Evolutionary conservation across 2,797 vertebrate species (phyloP).

Genomic region (Cyprinodon diabolis): DNA sequence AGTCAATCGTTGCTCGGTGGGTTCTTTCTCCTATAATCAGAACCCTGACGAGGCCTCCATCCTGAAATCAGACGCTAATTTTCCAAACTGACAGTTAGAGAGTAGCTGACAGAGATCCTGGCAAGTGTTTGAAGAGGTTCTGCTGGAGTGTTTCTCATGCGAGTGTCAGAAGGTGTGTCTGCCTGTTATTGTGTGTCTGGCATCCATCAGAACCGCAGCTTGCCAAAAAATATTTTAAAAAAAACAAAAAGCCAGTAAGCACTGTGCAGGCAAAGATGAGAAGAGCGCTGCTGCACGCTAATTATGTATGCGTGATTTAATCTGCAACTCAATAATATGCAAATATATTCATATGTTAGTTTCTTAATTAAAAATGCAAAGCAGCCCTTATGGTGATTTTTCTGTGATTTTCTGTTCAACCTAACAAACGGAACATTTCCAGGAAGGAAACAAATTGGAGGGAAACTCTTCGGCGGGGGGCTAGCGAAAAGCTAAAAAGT

Average conservation of each 20-base stretch:
- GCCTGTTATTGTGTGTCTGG: slow-evolving; percentile 48
- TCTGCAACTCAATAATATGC: slow-evolving; percentile 99
- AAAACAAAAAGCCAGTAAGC: slow-evolving; percentile 60
- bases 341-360: slow-evolving; percentile 99
- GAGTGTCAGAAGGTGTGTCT: slow-evolving; percentile 46
- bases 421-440: slow-evolving; percentile 92
- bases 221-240: slow-evolving; percentile 41
- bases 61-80: slow-evolving; percentile 69
- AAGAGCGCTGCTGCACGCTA: slow-evolving; percentile 72
- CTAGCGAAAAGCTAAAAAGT: slow-evolving; percentile 13
- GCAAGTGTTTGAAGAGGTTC: slow-evolving; percentile 62
- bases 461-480: slow-evolving; percentile 48
- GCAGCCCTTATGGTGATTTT: slow-evolving; percentile 99
- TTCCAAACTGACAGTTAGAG: slow-evolving; percentile 47
- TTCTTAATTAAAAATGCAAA: slow-evolving; percentile 99
- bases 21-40: slow-evolving; percentile 46
- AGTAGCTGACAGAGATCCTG: slow-evolving; percentile 31
- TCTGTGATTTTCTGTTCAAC: slow-evolving; percentile 89
- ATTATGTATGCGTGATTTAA: slow-evolving; percentile 99
- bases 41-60: slow-evolving; percentile 57
- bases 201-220: slow-evolving; percentile 71
- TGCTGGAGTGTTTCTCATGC: slow-evolving; percentile 48
- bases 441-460: slow-evolving; percentile 84
- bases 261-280: slow-evolving; percentile 50
- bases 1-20: no score